Conservation (phyloP, 2,113 vertebrate species). For the Channa argus region DNA sequence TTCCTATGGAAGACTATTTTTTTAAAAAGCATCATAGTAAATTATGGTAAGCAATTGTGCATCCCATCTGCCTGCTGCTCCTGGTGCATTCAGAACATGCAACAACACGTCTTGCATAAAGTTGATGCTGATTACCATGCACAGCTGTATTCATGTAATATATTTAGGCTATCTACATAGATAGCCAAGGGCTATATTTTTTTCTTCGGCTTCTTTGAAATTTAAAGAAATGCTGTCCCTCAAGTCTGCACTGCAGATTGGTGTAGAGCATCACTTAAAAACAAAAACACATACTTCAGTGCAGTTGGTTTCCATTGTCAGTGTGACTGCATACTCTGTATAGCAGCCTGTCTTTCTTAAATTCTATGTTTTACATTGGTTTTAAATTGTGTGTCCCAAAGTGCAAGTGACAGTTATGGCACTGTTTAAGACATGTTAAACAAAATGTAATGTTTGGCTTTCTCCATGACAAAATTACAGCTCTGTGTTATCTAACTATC, state of each 20-base stretch:
- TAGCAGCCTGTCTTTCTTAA: conserved; percentile 29
- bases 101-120: not conserved
- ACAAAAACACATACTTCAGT: conserved; percentile 9
- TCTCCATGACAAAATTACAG: not conserved
- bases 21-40: conserved; percentile 18
- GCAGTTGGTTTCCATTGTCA: not conserved
- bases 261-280: not conserved
- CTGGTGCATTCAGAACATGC: conserved; percentile 16
- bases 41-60: conserved; percentile 41
- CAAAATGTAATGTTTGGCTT: not conserved
- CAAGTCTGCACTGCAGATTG: not conserved
- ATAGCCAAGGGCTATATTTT: conserved; percentile 62
- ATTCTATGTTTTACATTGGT: conserved; percentile 2
- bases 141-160: conserved; percentile 29
- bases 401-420: not conserved
- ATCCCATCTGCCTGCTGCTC: conserved; percentile 34
- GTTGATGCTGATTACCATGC: conserved; percentile 7
- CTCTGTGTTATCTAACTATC: not conserved
- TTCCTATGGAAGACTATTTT: conserved; percentile 83
- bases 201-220: conserved; percentile 26
- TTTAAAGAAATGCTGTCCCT: conserved; percentile 19
- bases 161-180: conserved; percentile 31
- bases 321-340: conserved; percentile 4
- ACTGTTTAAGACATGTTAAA: not conserved
- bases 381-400: not conserved